These are phyloP conservation scores for Aplodontia rufa DNA, from an alignment of 2,113 vertebrate species.

Conservation along the genomic window DNA sequence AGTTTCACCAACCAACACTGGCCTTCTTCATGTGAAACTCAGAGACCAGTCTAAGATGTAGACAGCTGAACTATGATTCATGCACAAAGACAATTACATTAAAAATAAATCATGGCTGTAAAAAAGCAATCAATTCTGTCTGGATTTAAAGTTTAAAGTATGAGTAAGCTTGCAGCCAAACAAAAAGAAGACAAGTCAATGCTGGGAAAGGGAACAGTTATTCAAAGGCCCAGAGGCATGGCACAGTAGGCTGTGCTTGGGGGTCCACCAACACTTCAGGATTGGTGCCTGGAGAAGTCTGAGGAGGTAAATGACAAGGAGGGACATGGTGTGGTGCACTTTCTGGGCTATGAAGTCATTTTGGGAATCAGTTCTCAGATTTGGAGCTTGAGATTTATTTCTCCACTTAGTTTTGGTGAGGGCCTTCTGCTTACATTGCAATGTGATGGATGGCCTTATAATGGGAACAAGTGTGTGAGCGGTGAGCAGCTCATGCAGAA, in stretches of 20 bases:
- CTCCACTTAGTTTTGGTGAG: not conserved
- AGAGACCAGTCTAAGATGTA: not conserved
- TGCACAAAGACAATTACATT: not conserved
- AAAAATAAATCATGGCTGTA: not conserved
- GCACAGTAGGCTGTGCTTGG: not conserved
- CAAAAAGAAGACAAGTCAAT: not conserved
- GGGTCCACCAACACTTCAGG: too few relatives aligned
- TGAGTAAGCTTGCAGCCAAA: not conserved
- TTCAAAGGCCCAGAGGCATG: not conserved
- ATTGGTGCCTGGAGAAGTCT: not conserved
- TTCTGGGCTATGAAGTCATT: not conserved
- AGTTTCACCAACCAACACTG: not conserved
- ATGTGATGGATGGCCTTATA: not conserved
- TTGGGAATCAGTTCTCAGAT: not conserved
- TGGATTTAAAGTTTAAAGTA: not conserved
- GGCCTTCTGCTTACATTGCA: not conserved
- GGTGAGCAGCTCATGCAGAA: not conserved
- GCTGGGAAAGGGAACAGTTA: not conserved
- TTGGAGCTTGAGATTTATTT: not conserved
- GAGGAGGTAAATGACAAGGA: not conserved
- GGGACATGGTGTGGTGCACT: not conserved
- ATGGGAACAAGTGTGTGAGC: not conserved
- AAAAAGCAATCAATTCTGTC: not conserved
- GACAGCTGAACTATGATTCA: not conserved
- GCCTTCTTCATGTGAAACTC: not conserved